Evolutionary conservation across 2,113 vertebrate species (phyloP), one percentile per base, ranked within the genome.

Genomic region (Vulpes vulpes): DNA sequence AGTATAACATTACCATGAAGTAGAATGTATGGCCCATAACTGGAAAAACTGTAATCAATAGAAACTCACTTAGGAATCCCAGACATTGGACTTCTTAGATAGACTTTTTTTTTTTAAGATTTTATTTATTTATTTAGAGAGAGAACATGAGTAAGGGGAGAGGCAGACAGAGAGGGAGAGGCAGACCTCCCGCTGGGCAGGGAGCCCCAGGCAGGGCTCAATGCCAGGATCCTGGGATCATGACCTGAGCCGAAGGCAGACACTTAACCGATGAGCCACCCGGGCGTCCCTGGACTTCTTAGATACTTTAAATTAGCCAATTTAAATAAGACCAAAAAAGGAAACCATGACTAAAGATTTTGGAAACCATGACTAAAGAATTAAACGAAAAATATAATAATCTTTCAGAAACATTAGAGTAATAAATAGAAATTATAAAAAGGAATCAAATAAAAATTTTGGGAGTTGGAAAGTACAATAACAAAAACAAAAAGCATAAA

Each of bases 41-140:
- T 73, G 59, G 69, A 88, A 93, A 88, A 96, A 88, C 17, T 55
- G 74, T 12, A 80, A 49, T 91, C 81, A 87, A 95, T 0, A 96
- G 14, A 82, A 92, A 57, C 35, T 87, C 27, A 79, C 62, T 79
- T 59, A 59, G 32, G 23, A 86, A 80, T 22, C 55, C 53, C 43
- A 95, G 57, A 80, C 32, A 62, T 4, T 53, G 19, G 78, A 43
- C 7, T 43, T 43, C 43, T 43, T 43, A 43, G 43, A 43, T 43
- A 43, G 43, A 43, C 43, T 43, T 43, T 43, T 43, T 43, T 35
- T 43, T 43, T 43, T 43, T 1, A 43, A 43, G 43, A 43, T 43
- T 43, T 43, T 43, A 43, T 43, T 43, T 43, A 43, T 43, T 43
- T 43, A 43, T 43, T 43, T 43, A 43, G 43, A 43, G 43, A 64